A percentile compares a stretch with the other conserved stretches of the same genome.
Evolutionary conservation across 2,113 vertebrate species (phyloP).

Genomic region (Platysternon megacephalum): DNA sequence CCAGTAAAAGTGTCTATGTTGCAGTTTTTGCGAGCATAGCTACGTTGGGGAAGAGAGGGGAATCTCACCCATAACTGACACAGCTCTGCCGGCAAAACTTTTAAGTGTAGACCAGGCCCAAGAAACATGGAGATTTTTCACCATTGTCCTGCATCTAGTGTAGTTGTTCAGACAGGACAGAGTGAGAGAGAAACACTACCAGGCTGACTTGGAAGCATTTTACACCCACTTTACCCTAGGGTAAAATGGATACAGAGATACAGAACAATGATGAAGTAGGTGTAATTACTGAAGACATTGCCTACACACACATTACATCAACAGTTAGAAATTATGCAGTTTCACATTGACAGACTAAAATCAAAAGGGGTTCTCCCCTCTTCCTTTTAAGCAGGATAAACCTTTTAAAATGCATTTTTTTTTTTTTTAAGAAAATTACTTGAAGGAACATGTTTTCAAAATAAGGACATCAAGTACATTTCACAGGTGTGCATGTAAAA

Average conservation of each 20-base stretch:
- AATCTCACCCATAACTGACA: too few species aligned
- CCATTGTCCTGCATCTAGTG: background rate
- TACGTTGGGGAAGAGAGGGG: too few species aligned
- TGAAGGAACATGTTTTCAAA: background rate
- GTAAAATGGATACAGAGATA: background rate
- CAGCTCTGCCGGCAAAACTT: too few species aligned
- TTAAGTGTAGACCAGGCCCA: too few species aligned
- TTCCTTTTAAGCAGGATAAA: too few species aligned
- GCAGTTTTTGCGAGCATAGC: background rate
- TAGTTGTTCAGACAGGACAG: background rate
- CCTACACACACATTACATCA: background rate
- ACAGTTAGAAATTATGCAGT: background rate
- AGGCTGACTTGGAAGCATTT: background rate
- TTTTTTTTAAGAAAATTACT: too few species aligned
- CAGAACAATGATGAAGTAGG: background rate
- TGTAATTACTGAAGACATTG: background rate
- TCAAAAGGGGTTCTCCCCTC: too few species aligned
- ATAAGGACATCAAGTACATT: background rate
- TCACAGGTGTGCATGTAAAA: background rate
- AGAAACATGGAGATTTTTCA: background rate
- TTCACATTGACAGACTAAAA: background rate
- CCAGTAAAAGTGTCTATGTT: background rate
- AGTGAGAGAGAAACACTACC: background rate
- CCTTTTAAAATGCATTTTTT: too few species aligned
- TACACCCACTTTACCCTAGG: background rate